A percentile compares a stretch with the other conserved stretches of the same genome.
phyloP scores from a whole-genome alignment of 2,113 vertebrate genomes.

The Ammodytes marinus region DNA sequence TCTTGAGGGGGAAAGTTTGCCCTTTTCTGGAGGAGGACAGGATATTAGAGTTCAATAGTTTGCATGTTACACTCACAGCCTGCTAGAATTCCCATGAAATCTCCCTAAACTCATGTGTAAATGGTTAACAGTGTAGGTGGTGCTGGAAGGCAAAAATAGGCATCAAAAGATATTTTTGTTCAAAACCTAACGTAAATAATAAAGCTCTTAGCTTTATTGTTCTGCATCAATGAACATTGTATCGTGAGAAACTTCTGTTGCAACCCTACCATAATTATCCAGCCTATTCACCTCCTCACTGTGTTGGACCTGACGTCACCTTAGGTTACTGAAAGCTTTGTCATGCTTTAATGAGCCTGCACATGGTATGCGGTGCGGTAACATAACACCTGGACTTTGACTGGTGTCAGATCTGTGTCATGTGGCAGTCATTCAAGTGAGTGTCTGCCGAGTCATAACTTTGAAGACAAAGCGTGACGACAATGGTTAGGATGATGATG shows the following conservation, averaged over 20 bases:
- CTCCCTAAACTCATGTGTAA: background rate
- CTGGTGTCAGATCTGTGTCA: conserved; percentile 41
- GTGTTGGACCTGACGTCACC: background rate
- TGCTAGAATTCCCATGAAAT: background rate
- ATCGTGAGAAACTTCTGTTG: background rate
- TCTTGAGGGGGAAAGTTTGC: background rate
- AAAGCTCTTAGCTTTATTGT: background rate
- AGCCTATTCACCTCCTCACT: background rate
- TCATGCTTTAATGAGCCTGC: conserved; percentile 21
- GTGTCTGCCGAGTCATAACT: conserved; percentile 53
- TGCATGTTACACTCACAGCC: background rate
- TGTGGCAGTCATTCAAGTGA: conserved; percentile 22
- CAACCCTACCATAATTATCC: background rate
- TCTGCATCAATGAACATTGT: conserved; percentile 5
- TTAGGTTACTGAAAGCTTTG: conserved; percentile 22
- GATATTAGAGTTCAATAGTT: background rate
- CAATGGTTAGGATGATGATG: conserved; percentile 15
- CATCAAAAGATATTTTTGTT: background rate
- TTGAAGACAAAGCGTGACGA: conserved; percentile 46
- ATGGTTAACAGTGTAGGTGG: background rate
- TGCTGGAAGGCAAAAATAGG: background rate
- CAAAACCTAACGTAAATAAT: background rate
- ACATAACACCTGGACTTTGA: conserved; percentile 43
- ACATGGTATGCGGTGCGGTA: background rate
- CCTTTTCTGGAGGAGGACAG: background rate